A percentile compares a stretch with the other conserved stretches of the same genome.
Evolutionary conservation across 1,140 invertebrate genomes (phyloP).

Genomic region (Drosophila gunungcola): DNA sequence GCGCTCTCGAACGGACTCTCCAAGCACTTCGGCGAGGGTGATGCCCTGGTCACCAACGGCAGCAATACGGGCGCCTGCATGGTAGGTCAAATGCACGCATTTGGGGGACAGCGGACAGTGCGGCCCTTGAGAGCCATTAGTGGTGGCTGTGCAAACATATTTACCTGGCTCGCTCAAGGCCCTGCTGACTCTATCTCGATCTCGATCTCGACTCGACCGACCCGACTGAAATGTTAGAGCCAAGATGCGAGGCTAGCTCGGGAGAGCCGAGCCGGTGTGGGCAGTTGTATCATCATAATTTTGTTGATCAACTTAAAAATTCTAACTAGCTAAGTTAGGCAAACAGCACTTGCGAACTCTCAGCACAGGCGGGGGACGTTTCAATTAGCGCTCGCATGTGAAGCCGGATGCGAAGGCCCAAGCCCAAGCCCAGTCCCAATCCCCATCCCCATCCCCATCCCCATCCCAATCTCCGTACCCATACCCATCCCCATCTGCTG

Average conservation of each 20-base stretch:
- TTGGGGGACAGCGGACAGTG: conserved; percentile 29
- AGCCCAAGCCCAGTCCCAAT: conserved; percentile 14
- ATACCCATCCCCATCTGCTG: conserved; percentile 42
- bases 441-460: conserved; percentile 45
- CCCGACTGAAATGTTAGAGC: neutral
- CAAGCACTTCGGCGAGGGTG: conserved; percentile 52
- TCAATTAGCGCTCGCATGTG: conserved; percentile 76
- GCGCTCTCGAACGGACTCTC: conserved; percentile 51
- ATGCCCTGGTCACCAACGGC: conserved; percentile 54
- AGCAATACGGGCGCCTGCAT: conserved; percentile 82
- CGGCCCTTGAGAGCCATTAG: conserved; percentile 62
- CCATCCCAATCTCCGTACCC: conserved; percentile 46
- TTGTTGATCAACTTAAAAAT: conserved; percentile 79
- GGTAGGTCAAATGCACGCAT: conserved; percentile 55
- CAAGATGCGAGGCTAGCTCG: neutral
- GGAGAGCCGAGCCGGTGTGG: conserved; percentile 11
- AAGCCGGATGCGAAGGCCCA: conserved; percentile 78
- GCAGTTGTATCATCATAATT: conserved; percentile 35
- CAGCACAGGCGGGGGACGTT: conserved; percentile 67
- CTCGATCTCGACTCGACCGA: too few relatives aligned
- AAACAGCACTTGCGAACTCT: conserved; percentile 70
- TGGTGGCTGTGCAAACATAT: conserved; percentile 49
- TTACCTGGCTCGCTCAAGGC: conserved; percentile 7
- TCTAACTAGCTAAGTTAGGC: conserved; percentile 78
- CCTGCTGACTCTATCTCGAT: conserved; percentile 2